Conservation (phyloP, 2,113 vertebrate genomes). For the Pygoscelis adeliae region DNA sequence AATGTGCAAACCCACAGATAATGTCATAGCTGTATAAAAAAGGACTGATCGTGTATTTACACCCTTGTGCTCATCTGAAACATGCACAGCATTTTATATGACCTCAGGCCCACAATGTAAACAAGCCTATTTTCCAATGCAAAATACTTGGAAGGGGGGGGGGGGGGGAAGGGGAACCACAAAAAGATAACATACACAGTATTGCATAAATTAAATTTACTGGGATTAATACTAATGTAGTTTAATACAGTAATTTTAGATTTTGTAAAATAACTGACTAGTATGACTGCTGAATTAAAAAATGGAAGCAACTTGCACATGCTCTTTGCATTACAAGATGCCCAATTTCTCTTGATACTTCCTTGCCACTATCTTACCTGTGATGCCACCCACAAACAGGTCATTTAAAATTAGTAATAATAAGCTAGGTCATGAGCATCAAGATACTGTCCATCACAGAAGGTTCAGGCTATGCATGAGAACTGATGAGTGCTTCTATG, state of each 20-base stretch:
- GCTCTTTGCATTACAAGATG: neutral
- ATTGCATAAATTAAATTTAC: neutral
- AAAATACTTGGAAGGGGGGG: neutral
- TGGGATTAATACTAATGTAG: neutral
- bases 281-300: neutral
- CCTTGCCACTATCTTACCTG: neutral
- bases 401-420: neutral
- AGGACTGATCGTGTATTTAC: neutral
- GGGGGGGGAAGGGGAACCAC: no score
- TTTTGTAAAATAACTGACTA: neutral
- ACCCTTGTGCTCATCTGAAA: neutral
- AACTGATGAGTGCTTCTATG: neutral
- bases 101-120: neutral
- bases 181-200: neutral
- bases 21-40: neutral
- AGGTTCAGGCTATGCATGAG: neutral
- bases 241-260: neutral
- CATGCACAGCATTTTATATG: neutral
- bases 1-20: neutral
- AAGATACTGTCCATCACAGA: neutral
- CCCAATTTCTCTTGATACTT: neutral
- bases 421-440: neutral
- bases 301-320: neutral
- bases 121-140: neutral
- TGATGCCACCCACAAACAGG: neutral